Evolutionary conservation across 2,888 invertebrate genomes (phyloP).

Genomic region (Idaea aversata): DNA sequence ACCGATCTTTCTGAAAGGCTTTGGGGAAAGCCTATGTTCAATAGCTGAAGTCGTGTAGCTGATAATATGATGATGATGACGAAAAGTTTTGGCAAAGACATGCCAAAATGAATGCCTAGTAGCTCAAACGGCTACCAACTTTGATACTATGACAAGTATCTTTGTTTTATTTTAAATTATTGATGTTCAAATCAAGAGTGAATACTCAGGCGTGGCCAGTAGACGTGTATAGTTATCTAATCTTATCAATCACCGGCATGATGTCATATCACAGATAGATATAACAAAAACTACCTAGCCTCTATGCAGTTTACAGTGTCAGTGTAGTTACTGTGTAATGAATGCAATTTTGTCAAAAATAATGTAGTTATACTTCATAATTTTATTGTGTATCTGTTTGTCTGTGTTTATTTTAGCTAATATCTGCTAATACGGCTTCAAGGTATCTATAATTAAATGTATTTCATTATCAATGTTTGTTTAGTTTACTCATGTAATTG

Average conservation of each 20-base stretch:
- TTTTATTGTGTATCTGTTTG: slow-evolving; percentile 22
- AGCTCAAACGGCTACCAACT: too few species aligned
- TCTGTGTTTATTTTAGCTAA: not conserved
- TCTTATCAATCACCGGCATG: not conserved
- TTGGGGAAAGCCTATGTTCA: too few species aligned
- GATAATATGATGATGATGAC: too few species aligned
- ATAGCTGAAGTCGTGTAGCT: too few species aligned
- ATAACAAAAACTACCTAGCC: not conserved
- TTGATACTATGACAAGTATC: too few species aligned
- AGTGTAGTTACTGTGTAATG: not conserved
- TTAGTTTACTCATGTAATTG: not conserved
- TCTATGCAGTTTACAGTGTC: not conserved
- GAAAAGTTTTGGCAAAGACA: too few species aligned
- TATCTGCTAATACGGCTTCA: not conserved
- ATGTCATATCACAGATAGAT: not conserved
- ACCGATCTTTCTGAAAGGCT: too few species aligned
- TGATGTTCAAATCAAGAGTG: not conserved
- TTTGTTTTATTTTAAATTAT: not conserved
- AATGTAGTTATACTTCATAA: slow-evolving; percentile 20
- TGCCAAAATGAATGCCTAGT: too few species aligned
- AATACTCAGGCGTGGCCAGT: not conserved
- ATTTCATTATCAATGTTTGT: not conserved
- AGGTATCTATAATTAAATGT: not conserved
- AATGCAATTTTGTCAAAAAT: slow-evolving; percentile 16
- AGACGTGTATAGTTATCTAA: not conserved